Evolutionary conservation across 1,140 invertebrate genomes (phyloP).

Genomic region (Whitmania pigra): DNA sequence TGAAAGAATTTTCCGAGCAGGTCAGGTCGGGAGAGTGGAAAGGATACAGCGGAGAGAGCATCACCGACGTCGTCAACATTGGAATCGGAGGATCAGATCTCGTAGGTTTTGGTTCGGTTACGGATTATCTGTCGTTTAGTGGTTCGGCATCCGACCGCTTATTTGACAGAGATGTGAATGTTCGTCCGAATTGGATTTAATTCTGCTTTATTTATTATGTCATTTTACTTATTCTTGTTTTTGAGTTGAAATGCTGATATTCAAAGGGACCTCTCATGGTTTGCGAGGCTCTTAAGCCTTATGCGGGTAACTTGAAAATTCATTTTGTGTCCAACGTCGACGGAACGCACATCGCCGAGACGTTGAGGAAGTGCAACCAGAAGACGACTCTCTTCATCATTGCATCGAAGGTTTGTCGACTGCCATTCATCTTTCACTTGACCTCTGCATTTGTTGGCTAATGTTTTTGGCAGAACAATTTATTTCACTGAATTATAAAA

Average conservation of each 20-base stretch:
- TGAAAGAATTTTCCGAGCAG: slow-evolving; percentile 68
- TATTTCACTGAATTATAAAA: no score
- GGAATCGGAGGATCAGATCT: slow-evolving; percentile 98
- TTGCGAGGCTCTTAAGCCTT: slow-evolving; percentile 88
- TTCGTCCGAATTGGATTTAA: neutral
- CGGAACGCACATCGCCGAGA: slow-evolving; percentile 91
- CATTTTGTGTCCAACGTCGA: slow-evolving; percentile 99
- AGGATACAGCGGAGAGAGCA: slow-evolving; percentile 83
- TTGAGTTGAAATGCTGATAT: slow-evolving; percentile 20
- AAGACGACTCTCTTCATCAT: slow-evolving; percentile 95
- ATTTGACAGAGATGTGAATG: neutral
- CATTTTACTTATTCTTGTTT: no score
- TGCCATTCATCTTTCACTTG: no score
- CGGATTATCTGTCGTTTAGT: neutral
- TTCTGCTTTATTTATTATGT: neutral
- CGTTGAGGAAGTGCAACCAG: slow-evolving; percentile 73
- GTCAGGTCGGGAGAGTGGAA: slow-evolving; percentile 61
- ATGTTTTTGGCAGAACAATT: no score
- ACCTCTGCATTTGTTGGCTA: no score
- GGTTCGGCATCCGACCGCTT: no score
- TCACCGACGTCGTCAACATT: slow-evolving; percentile 97
- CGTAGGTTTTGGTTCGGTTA: slow-evolving; percentile 42
- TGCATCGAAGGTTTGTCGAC: slow-evolving; percentile 63
- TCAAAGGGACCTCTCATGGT: slow-evolving; percentile 89
- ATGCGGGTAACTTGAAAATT: slow-evolving; percentile 62